phyloP scores from a whole-genome alignment of 1,140 invertebrate genomes.

The Sarcophaga bullata region DNA sequence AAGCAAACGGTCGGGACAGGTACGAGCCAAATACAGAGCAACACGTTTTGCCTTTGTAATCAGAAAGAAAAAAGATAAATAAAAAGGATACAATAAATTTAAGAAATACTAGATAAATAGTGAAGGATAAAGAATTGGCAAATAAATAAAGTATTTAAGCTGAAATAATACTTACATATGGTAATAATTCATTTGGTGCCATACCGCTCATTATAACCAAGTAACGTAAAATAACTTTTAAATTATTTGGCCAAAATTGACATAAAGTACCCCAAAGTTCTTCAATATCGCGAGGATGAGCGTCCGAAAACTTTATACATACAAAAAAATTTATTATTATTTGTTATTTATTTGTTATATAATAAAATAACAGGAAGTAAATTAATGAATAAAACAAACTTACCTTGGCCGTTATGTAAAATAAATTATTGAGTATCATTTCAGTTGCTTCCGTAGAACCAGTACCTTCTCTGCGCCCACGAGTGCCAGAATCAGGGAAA shows the following conservation, averaged over 20 bases:
- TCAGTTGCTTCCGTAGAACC: slow-evolving; percentile 98
- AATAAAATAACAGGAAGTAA: neutral
- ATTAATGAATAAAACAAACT: slow-evolving; percentile 37
- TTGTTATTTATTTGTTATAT: neutral
- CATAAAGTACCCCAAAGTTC: slow-evolving; percentile 95
- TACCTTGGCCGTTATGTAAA: slow-evolving; percentile 97
- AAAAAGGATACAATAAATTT: neutral
- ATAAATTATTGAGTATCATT: slow-evolving; percentile 98
- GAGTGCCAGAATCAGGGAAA: slow-evolving; percentile 76
- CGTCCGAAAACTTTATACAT: slow-evolving; percentile 88
- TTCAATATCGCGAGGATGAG: slow-evolving; percentile 94
- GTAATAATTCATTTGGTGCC: slow-evolving; percentile 90
- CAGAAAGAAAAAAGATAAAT: slow-evolving; percentile 45
- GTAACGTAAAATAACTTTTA: slow-evolving; percentile 97
- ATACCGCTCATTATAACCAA: slow-evolving; percentile 96
- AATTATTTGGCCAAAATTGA: slow-evolving; percentile 95
- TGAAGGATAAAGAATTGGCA: neutral
- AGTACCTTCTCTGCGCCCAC: slow-evolving; percentile 87
- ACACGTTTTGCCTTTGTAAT: slow-evolving; percentile 88
- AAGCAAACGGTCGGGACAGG: slow-evolving; percentile 88
- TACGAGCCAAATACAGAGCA: slow-evolving; percentile 89
- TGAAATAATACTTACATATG: slow-evolving; percentile 75
- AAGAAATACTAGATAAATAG: neutral
- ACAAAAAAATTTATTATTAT: neutral
- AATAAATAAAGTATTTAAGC: neutral